Base-by-base conservation (phyloP, 2,113 vertebrate species). In the Ranitomeya imitator region DNA sequence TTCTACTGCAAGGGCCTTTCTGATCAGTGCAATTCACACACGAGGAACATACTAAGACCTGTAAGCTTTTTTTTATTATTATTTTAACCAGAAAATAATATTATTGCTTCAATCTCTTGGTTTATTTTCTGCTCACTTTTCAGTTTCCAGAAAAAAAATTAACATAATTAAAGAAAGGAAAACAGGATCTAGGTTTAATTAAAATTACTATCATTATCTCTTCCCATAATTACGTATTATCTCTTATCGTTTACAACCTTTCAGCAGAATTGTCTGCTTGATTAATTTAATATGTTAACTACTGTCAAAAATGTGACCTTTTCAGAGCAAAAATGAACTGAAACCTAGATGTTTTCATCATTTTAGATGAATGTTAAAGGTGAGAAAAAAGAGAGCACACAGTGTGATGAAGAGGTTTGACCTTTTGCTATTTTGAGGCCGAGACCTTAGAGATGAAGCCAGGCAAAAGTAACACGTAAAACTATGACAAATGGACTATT, bases 151-250 rank as follows among this genome's bases (percentile, higher is more conserved):
- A 78, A 57, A 31, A 57, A 31, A 45, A 89, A 85, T 85, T 85
- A 89, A 57, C 81, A 89, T 89, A 85, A 89, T 89, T 79, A 78
- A 85, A 89, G 71, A 77, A 88, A 51, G 78, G 85, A 88, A 88
- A 88, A 88, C 55, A 85, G 87, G 82, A 89, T 67, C 61, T 69
- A n/a, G 23, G 16, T 84, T 89, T 89, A 89, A 89, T 89, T 85
- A 89, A 89, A 89, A 84, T 79, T 54, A 88, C 81, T 84, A 88
- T 85, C 81, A 88, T 88, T 88, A 88, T 83, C 87, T 88, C 80
- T 61, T 77, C 37, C 87, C 31, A 65, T 88, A 88, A 88, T 88
- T 78, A 84, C 81, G 79, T 57, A 83, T 76, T 76, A 83, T 65
- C 69, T 84, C n/a, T 84, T 78, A 88, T 88, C 87, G 52, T 84